These are phyloP conservation scores for Apis dorsata DNA, from an alignment of 1,140 invertebrate genomes.

Conservation along the genomic window DNA sequence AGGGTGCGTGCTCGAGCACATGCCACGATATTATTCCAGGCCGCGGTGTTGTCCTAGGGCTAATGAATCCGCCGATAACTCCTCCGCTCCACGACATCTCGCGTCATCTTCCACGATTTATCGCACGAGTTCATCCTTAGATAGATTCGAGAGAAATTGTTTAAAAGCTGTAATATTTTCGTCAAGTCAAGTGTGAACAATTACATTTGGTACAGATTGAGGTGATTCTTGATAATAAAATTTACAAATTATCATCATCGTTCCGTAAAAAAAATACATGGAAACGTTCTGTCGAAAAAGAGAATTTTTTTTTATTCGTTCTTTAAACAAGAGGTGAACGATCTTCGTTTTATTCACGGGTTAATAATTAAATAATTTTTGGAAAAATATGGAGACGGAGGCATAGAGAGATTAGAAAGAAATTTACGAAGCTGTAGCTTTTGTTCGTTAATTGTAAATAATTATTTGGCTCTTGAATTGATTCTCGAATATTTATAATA, in stretches of 20 bases:
- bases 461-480: too few species aligned
- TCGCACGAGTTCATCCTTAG: too few species aligned
- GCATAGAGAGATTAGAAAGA: not conserved
- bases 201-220: too few species aligned
- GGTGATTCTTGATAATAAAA: too few species aligned
- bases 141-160: too few species aligned
- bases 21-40: constrained; percentile 37
- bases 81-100: not conserved
- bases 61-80: constrained; percentile 28
- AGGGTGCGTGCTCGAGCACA: constrained; percentile 12
- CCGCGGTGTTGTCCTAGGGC: constrained; percentile 19
- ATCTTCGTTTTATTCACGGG: not conserved
- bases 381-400: not conserved
- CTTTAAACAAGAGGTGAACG: not conserved
- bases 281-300: not conserved
- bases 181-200: too few species aligned
- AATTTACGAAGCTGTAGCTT: too few species aligned
- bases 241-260: too few species aligned
- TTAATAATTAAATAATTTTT: not conserved
- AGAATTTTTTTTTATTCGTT: not conserved
- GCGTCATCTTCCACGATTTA: not conserved
- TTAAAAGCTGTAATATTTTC: too few species aligned
- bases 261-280: too few species aligned
- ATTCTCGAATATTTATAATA: too few species aligned
- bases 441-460: too few species aligned